A percentile compares a stretch with the other conserved stretches of the same genome.
phyloP scores from a whole-genome alignment of 2,888 invertebrate species.

The Lepidochitona cinerea region DNA sequence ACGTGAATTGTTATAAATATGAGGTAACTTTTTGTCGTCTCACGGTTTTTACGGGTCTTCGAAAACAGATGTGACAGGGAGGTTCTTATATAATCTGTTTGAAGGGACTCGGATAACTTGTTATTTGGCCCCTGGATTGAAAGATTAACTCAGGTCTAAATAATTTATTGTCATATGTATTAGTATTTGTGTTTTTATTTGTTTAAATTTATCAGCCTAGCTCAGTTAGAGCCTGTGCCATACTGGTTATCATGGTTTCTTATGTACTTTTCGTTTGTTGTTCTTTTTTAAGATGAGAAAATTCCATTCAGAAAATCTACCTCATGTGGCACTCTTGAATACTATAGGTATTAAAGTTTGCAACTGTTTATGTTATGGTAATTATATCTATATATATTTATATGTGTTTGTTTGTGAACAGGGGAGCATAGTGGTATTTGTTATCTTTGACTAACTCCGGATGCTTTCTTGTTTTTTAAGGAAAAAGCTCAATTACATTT shows the following conservation, averaged over 20 bases:
- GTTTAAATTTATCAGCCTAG: background rate
- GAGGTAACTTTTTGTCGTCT: no score
- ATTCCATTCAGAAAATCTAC: background rate
- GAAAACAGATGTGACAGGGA: no score
- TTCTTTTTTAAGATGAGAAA: background rate
- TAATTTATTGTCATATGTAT: background rate
- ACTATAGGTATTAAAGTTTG: background rate
- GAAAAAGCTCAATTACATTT: background rate
- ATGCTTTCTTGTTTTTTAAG: no score
- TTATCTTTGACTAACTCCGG: no score
- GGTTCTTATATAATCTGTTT: no score
- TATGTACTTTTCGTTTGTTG: background rate
- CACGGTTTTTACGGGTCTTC: no score
- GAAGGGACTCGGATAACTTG: no score
- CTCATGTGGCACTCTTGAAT: background rate
- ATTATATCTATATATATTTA: background rate
- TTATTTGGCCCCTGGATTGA: no score
- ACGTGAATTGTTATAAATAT: no score
- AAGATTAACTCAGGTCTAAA: background rate
- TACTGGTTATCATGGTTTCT: background rate
- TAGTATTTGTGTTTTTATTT: background rate
- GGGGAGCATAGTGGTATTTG: no score
- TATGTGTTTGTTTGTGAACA: background rate
- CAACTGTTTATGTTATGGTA: background rate
- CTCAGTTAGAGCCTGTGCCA: background rate